phyloP scores from a whole-genome alignment of 2,888 invertebrate genomes.

The Xylota segnis region DNA sequence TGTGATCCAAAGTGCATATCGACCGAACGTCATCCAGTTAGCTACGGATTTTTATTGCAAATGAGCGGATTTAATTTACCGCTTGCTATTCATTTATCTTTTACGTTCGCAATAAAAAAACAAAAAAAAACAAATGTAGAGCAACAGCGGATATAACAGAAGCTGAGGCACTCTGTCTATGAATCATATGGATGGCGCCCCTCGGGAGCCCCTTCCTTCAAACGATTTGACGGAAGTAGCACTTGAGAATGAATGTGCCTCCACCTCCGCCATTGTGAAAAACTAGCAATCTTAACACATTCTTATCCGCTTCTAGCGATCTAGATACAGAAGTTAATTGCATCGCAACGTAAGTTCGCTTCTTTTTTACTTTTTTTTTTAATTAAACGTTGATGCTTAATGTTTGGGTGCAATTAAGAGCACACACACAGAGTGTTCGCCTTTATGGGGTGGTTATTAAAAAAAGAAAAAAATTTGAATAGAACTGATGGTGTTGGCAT shows the following conservation, averaged over 20 bases:
- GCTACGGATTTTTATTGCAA: slow-evolving; percentile 32
- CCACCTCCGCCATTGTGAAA: slow-evolving; percentile 36
- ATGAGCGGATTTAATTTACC: slow-evolving; percentile 51
- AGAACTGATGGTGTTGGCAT: background rate
- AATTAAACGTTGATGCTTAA: slow-evolving; percentile 27
- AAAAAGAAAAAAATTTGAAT: background rate
- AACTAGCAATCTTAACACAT: slow-evolving; percentile 59
- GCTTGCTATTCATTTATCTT: slow-evolving; percentile 53
- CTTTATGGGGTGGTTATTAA: slow-evolving; percentile 41
- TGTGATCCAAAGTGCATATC: slow-evolving; percentile 27
- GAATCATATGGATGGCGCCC: background rate
- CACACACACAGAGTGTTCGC: slow-evolving; percentile 1
- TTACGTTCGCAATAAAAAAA: slow-evolving; percentile 23
- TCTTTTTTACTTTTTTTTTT: slow-evolving; percentile 11
- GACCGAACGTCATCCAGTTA: background rate
- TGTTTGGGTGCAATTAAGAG: slow-evolving; percentile 54
- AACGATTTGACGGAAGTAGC: slow-evolving; percentile 62
- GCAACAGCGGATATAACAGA: slow-evolving; percentile 23
- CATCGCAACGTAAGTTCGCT: background rate
- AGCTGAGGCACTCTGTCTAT: slow-evolving; percentile 16
- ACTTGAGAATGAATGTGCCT: slow-evolving; percentile 27
- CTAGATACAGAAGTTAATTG: slow-evolving; percentile 49
- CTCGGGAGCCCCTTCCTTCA: slow-evolving; percentile 32
- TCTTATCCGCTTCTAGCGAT: slow-evolving; percentile 49
- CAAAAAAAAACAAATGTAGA: slow-evolving; percentile 16